phyloP scores from a whole-genome alignment of 2,888 invertebrate genomes.

The Heteropelma amictum region DNA sequence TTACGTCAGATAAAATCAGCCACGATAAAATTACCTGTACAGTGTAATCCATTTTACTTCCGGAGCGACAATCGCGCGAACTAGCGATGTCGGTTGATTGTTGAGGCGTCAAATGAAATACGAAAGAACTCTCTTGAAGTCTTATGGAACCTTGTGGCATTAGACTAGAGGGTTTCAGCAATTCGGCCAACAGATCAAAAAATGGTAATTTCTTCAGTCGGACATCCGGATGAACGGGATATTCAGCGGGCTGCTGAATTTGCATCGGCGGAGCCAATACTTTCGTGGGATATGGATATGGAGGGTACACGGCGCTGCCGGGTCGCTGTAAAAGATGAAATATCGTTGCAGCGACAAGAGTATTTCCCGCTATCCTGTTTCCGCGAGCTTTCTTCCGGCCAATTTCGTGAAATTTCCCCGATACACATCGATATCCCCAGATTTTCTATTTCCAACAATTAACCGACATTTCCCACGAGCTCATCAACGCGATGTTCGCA shows the following conservation, averaged over 20 bases:
- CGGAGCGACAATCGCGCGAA: constrained; percentile 85
- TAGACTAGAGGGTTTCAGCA: constrained; percentile 94
- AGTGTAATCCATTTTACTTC: constrained; percentile 85
- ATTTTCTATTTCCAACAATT: too few species aligned
- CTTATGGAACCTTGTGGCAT: constrained; percentile 83
- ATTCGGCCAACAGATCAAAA: constrained; percentile 91
- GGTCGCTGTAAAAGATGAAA: constrained; percentile 58
- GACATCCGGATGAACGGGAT: constrained; percentile 96
- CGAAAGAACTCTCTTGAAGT: constrained; percentile 91
- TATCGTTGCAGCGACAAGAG: too few species aligned
- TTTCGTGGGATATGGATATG: constrained; percentile 71
- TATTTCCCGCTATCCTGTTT: too few species aligned
- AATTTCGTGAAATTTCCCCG: too few species aligned
- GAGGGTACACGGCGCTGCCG: constrained; percentile 66
- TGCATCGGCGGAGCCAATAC: constrained; percentile 67
- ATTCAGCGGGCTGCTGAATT: constrained; percentile 75
- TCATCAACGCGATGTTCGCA: too few species aligned
- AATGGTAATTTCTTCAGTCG: constrained; percentile 94
- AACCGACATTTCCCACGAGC: too few species aligned
- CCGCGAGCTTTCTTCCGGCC: too few species aligned
- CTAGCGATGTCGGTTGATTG: constrained; percentile 94
- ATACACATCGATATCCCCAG: too few species aligned
- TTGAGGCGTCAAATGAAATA: constrained; percentile 94
- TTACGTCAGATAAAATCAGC: neutral
- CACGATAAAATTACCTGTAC: constrained; percentile 81